Conservation (phyloP, 2,797 vertebrate species). For the Luscinia megarhynchos region DNA sequence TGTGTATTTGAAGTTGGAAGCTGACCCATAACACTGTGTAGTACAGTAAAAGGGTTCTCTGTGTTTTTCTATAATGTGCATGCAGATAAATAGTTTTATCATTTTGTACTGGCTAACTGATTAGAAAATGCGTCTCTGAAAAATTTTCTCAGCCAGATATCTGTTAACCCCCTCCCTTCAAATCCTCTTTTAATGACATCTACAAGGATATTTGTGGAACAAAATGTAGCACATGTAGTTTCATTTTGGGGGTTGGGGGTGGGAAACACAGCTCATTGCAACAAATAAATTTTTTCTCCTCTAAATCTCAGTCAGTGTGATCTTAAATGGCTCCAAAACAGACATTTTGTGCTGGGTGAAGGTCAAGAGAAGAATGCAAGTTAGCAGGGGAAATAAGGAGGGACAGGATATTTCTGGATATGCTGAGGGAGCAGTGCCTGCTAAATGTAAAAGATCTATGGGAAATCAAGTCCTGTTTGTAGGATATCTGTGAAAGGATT, state of each 20-base stretch:
- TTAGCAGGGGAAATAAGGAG: not conserved
- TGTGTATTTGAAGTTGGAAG: constrained; percentile 47
- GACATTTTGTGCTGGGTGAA: not conserved
- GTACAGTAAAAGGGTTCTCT: not conserved
- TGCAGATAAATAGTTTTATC: not conserved
- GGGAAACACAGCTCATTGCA: not conserved
- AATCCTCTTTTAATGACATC: not conserved
- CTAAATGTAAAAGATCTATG: not conserved
- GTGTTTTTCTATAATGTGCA: not conserved
- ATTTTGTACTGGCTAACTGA: not conserved
- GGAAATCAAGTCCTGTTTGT: constrained; percentile 30
- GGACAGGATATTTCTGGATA: constrained; percentile 30
- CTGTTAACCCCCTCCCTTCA: not conserved
- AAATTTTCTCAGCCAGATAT: not conserved
- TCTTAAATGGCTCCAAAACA: not conserved
- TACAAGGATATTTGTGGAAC: not conserved
- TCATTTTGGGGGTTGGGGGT: not conserved
- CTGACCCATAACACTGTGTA: constrained; percentile 14
- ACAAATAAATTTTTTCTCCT: not conserved
- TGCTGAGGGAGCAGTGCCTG: not conserved
- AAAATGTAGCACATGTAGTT: not conserved
- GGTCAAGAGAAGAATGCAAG: constrained; percentile 6
- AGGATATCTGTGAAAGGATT: not conserved
- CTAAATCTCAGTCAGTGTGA: not conserved
- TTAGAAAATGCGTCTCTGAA: not conserved